phyloP scores from a whole-genome alignment of 2,888 invertebrate species.

The Ecdyonurus torrentis region DNA sequence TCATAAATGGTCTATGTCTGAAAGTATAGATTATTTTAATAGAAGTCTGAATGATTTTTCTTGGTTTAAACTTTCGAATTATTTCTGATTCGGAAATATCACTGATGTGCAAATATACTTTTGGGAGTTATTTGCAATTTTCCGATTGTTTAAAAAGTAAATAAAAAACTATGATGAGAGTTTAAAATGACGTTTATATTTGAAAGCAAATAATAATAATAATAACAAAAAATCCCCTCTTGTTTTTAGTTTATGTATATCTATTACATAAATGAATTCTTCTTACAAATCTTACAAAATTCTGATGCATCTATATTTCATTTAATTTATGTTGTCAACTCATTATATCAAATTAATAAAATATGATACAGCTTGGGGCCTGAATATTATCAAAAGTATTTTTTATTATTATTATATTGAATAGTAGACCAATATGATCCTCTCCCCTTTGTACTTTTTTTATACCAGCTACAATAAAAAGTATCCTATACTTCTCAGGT shows the following conservation, averaged over 20 bases:
- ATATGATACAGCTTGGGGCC: neutral
- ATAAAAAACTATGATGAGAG: too few species aligned
- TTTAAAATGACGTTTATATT: neutral
- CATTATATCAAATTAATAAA: neutral
- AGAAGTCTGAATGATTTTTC: too few species aligned
- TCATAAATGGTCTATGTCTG: too few species aligned
- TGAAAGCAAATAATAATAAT: neutral
- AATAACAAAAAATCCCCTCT: neutral
- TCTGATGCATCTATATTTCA: neutral
- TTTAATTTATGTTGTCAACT: neutral
- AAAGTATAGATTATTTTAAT: too few species aligned
- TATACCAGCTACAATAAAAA: neutral
- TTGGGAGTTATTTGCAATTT: too few species aligned
- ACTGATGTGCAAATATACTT: too few species aligned
- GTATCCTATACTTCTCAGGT: neutral
- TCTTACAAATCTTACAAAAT: neutral
- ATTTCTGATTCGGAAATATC: too few species aligned
- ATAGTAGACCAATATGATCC: neutral
- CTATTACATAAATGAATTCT: neutral
- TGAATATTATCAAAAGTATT: neutral
- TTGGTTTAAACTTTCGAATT: too few species aligned
- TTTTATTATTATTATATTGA: neutral
- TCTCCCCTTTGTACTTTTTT: too few species aligned
- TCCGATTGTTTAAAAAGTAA: too few species aligned
- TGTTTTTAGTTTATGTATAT: neutral